Conservation (phyloP, 2,888 invertebrate genomes). For the Laothoe populi region DNA sequence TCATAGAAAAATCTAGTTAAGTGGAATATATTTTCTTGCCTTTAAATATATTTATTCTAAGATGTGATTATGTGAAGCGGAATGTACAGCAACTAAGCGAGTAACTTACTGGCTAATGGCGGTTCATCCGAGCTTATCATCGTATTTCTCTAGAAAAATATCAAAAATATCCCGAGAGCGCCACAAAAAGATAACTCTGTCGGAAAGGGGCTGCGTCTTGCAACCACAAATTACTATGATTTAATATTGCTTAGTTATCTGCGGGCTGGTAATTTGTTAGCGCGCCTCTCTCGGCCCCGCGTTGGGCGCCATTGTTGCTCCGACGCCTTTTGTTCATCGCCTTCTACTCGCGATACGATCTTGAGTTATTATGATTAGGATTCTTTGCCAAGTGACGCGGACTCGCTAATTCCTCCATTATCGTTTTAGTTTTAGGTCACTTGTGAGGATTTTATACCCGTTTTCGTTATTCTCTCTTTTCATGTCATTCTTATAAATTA, state of each 20-base stretch:
- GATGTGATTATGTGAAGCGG: not conserved
- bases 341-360: slow-evolving; percentile 78
- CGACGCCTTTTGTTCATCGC: slow-evolving; percentile 82
- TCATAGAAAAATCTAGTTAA: too few relatives aligned
- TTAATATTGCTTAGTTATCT: slow-evolving; percentile 85
- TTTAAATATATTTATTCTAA: not conserved
- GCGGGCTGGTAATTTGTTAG: slow-evolving; percentile 82
- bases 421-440: slow-evolving; percentile 70
- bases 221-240: slow-evolving; percentile 84
- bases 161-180: slow-evolving; percentile 28
- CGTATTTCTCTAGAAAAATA: slow-evolving; percentile 51
- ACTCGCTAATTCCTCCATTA: slow-evolving; percentile 79
- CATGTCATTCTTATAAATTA: slow-evolving; percentile 33
- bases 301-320: slow-evolving; percentile 80
- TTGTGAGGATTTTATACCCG: slow-evolving; percentile 50
- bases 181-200: slow-evolving; percentile 62
- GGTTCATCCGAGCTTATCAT: slow-evolving; percentile 43
- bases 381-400: slow-evolving; percentile 81
- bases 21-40: not conserved
- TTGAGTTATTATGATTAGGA: slow-evolving; percentile 85
- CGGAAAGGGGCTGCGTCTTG: slow-evolving; percentile 72
- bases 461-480: slow-evolving; percentile 45
- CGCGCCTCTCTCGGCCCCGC: slow-evolving; percentile 70
- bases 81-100: slow-evolving; percentile 31
- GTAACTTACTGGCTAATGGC: slow-evolving; percentile 35